Evolutionary conservation across 2,113 vertebrate genomes (phyloP).

Genomic region (Meriones unguiculatus): DNA sequence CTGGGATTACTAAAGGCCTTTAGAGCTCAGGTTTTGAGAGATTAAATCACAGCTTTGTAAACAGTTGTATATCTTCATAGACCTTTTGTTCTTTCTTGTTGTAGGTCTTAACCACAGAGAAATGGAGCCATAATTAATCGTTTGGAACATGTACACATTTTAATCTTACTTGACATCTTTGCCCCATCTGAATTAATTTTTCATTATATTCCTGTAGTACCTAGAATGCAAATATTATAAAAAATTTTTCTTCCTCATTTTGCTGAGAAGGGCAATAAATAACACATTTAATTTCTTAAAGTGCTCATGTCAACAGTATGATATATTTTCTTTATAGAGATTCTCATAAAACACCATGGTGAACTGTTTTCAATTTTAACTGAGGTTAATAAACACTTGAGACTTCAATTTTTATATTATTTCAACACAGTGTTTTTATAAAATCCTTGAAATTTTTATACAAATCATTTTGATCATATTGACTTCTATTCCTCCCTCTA

Average conservation of each 20-base stretch:
- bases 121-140: not conserved
- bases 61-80: conserved; percentile 8
- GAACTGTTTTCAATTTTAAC: conserved; percentile 25
- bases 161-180: conserved; percentile 29
- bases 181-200: not conserved
- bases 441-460: not conserved
- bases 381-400: not conserved
- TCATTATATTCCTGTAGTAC: not conserved
- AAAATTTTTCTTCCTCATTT: conserved; percentile 32
- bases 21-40: conserved; percentile 30
- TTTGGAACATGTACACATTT: not conserved
- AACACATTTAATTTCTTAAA: conserved; percentile 47
- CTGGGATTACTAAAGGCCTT: conserved; percentile 2
- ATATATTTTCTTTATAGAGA: conserved; percentile 38
- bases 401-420: not conserved
- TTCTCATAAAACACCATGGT: not conserved
- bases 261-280: conserved; percentile 13
- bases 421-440: not conserved
- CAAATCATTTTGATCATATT: not conserved
- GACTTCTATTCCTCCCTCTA: not conserved
- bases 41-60: conserved; percentile 36
- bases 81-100: not conserved
- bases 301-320: not conserved
- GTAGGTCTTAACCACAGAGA: conserved; percentile 39
- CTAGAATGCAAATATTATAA: conserved; percentile 5